These are phyloP conservation scores for Andinoacara biseriatus DNA, from an alignment of 2,113 vertebrate genomes.

Conservation along the genomic window DNA sequence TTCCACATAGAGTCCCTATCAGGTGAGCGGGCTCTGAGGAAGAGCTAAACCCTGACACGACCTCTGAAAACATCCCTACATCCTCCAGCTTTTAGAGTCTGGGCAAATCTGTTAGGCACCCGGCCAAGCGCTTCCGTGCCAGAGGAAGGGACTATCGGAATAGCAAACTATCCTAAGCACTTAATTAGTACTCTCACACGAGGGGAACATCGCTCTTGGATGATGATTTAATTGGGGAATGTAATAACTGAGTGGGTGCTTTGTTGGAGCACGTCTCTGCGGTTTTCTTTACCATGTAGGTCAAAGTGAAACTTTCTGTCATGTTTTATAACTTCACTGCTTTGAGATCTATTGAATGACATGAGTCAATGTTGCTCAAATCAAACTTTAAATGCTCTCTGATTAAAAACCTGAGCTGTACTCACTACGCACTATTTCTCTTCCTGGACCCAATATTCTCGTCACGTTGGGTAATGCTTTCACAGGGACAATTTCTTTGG, in stretches of 20 bases:
- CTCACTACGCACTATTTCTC: neutral
- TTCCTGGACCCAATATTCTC: neutral
- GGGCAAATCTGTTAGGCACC: slow-evolving; percentile 1
- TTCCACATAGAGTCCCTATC: neutral
- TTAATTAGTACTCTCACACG: slow-evolving; percentile 60
- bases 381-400: neutral
- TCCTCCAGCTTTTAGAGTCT: neutral
- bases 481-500: neutral
- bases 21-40: neutral
- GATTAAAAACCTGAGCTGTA: neutral
- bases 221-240: slow-evolving; percentile 65
- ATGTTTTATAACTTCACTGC: slow-evolving; percentile 5
- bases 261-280: slow-evolving; percentile 58
- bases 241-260: slow-evolving; percentile 57
- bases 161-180: slow-evolving; percentile 39
- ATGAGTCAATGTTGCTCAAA: neutral
- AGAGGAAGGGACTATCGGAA: neutral
- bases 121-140: slow-evolving; percentile 47
- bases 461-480: neutral
- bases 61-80: neutral
- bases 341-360: neutral
- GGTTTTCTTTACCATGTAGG: slow-evolving; percentile 19
- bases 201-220: slow-evolving; percentile 41
- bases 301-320: neutral
- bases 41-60: neutral